Evolutionary conservation across 2,113 vertebrate species (phyloP).

Genomic region (Macroglossus sobrinus): DNA sequence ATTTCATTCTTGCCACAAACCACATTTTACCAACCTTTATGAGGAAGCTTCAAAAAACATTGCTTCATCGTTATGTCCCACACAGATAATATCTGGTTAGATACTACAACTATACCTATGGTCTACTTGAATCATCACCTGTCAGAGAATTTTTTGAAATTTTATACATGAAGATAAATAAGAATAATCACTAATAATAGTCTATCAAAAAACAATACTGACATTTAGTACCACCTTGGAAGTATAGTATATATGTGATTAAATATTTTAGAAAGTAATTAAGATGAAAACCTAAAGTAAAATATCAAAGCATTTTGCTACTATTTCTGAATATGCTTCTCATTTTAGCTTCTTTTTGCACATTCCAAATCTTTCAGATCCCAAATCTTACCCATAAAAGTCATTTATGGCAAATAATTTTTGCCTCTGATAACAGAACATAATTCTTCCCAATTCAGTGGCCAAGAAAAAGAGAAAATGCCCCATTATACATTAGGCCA

Average conservation of each 20-base stretch:
- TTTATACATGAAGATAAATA: not conserved
- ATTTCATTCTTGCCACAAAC: constrained; percentile 58
- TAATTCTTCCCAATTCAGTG: not conserved
- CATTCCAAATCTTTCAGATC: constrained; percentile 1
- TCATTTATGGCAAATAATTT: not conserved
- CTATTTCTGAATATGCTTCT: not conserved
- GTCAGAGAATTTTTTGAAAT: not conserved
- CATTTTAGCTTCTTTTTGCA: constrained; percentile 42
- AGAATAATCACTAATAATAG: not conserved
- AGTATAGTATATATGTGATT: not conserved
- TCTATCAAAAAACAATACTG: not conserved
- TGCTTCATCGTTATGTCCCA: not conserved
- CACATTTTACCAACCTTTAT: constrained; percentile 52
- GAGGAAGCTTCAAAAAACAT: constrained; percentile 30
- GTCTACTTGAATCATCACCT: not conserved
- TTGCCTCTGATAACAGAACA: not conserved
- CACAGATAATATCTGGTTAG: not conserved
- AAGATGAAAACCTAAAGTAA: not conserved
- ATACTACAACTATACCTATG: not conserved
- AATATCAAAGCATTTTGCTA: not conserved
- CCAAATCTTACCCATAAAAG: not conserved
- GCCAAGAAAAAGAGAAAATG: not conserved
- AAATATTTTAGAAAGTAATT: not conserved
- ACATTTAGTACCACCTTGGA: not conserved
- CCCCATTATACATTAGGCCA: not conserved